Percentiles rank a stretch among this genome's conserved stretches.
phyloP scores from a whole-genome alignment of 2,888 invertebrate species.

The Craniophora ligustri region DNA sequence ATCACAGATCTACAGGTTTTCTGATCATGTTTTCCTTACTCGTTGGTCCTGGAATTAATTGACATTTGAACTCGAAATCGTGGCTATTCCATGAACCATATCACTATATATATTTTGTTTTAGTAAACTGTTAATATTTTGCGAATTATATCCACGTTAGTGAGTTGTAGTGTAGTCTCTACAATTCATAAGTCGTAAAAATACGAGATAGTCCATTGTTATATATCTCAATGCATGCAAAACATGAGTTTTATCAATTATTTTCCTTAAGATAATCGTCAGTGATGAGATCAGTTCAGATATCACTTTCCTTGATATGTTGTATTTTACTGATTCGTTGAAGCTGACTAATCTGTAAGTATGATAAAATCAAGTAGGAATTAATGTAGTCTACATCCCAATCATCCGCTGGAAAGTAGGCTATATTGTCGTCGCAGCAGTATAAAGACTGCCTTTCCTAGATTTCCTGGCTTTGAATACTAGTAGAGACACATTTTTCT shows the following conservation, averaged over 20 bases:
- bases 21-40: too few species aligned
- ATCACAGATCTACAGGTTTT: too few species aligned
- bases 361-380: not conserved
- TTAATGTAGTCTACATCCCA: too few species aligned
- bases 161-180: not conserved
- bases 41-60: too few species aligned
- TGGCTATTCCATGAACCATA: too few species aligned
- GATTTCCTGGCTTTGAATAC: too few species aligned
- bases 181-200: not conserved
- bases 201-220: not conserved
- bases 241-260: constrained; percentile 1
- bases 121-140: not conserved
- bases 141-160: not conserved
- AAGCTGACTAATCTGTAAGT: constrained; percentile 26
- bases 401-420: too few species aligned
- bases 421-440: too few species aligned
- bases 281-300: constrained; percentile 26
- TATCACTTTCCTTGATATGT: constrained; percentile 28
- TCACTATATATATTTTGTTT: too few species aligned
- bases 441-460: too few species aligned
- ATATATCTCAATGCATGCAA: not conserved
- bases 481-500: too few species aligned
- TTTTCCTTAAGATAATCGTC: constrained; percentile 30
- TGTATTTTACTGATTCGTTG: constrained; percentile 16
- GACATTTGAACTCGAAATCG: too few species aligned